These are phyloP conservation scores for Ostrea edulis DNA, from an alignment of 1,140 invertebrate genomes.

Conservation along the genomic window DNA sequence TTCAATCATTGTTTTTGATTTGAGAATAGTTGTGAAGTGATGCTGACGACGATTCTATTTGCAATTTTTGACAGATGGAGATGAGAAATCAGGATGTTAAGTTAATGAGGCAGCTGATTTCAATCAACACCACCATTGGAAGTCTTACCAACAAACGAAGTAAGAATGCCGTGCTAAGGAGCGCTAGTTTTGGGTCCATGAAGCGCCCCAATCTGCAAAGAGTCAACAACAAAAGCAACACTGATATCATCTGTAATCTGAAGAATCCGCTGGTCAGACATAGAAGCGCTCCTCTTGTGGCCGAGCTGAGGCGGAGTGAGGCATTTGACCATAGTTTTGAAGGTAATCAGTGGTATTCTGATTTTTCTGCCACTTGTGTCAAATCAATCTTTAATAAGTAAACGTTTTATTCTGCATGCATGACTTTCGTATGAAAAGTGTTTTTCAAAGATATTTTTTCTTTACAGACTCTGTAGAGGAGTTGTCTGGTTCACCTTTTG, in stretches of 20 bases:
- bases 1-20: too few relatives aligned
- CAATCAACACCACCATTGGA: constrained; percentile 54
- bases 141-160: constrained; percentile 37
- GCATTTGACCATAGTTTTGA: constrained; percentile 30
- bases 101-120: constrained; percentile 58
- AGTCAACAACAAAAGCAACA: background rate
- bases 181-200: constrained; percentile 13
- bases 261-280: constrained; percentile 46
- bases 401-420: background rate
- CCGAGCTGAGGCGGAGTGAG: background rate
- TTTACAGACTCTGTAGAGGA: background rate
- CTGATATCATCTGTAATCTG: constrained; percentile 10
- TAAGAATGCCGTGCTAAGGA: background rate
- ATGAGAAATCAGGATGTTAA: constrained; percentile 56
- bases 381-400: background rate
- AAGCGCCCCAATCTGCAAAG: background rate
- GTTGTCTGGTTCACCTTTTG: background rate
- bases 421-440: too few relatives aligned
- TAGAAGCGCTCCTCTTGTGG: constrained; percentile 30
- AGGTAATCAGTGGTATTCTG: background rate
- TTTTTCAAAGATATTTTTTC: background rate
- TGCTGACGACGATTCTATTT: background rate
- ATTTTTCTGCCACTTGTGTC: background rate
- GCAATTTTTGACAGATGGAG: constrained; percentile 30
- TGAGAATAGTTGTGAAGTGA: too few relatives aligned